Evolutionary conservation across 1,140 invertebrate genomes (phyloP), one percentile per base, ranked within the genome.

Genomic region (Drosophila ohnishii): DNA sequence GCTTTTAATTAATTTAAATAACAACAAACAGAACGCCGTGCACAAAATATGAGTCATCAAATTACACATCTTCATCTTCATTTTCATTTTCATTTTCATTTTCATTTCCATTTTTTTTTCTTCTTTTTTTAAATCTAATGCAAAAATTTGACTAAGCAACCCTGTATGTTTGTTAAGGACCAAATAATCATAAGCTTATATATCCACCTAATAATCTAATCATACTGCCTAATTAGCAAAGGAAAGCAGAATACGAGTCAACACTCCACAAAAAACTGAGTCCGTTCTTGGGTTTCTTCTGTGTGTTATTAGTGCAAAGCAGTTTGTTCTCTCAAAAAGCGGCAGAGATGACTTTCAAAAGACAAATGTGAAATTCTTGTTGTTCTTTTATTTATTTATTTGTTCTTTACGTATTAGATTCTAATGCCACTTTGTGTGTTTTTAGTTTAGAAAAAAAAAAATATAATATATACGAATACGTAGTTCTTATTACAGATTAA

Each of bases 91-190:
- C 64, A 25, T 19, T 19, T 19, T 19, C 19, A 19, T 19, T 19
- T 19, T 1, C 19, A 19, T 19, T 19, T 19, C 19, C 19, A 19
- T 19, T 19, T 34, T 34, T 39, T 11, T 22, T 42, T 50, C 55
- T 0, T 34, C 37, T 47, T 58, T 30, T 44, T 56, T 62, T 64
- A 60, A 86, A 66, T 78, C 78, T 86, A 83, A 72, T 80, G 83
- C 83, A 83, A 89, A 85, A 89, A 89, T 88, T 89, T 88, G 70
- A 78, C 85, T 89, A 88, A 88, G 85, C 85, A 78, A 88, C 85
- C 85, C 85, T 89, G 85, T 88, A 88, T 80, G 77, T 83, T 74
- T 80, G 61, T 76, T 72, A 80, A 84, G 53, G 78, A 78, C 61
- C 64, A 82, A 85, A 86, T 69, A 59, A 81, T 75, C 47, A 51